Evolutionary conservation across 2,113 vertebrate genomes (phyloP).

Genomic region (Smithornis capensis): DNA sequence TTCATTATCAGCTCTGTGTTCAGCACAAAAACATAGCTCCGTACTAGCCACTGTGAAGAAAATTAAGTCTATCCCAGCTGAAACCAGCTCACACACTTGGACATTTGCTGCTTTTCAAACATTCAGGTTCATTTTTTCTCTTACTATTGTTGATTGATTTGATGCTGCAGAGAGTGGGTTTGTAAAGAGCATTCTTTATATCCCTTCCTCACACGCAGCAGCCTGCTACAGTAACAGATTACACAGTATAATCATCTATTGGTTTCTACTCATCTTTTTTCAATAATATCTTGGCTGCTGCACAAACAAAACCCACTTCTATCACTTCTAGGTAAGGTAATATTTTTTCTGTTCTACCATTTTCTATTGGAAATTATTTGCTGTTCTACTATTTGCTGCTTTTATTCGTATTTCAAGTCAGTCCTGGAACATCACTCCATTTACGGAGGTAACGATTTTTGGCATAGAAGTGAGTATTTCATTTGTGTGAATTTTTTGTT

Average conservation of each 20-base stretch:
- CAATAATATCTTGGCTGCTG: not conserved
- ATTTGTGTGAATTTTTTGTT: not conserved
- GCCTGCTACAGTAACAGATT: not conserved
- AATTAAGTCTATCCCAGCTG: not conserved
- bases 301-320: not conserved
- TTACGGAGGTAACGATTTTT: not conserved
- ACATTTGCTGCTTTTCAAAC: not conserved
- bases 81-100: not conserved
- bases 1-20: not conserved
- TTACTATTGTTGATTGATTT: not conserved
- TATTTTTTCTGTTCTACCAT: not conserved
- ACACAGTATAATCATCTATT: not conserved
- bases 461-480: not conserved
- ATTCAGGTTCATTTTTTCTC: not conserved
- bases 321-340: not conserved
- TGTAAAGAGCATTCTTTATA: not conserved
- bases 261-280: not conserved
- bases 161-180: not conserved
- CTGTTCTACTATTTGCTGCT: not conserved
- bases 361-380: not conserved
- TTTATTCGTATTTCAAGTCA: not conserved
- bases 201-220: accelerated
- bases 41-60: not conserved
- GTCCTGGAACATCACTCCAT: not conserved
- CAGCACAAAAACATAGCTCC: not conserved